Conservation (phyloP, 2,797 vertebrate species). For the Chelmon rostratus region DNA sequence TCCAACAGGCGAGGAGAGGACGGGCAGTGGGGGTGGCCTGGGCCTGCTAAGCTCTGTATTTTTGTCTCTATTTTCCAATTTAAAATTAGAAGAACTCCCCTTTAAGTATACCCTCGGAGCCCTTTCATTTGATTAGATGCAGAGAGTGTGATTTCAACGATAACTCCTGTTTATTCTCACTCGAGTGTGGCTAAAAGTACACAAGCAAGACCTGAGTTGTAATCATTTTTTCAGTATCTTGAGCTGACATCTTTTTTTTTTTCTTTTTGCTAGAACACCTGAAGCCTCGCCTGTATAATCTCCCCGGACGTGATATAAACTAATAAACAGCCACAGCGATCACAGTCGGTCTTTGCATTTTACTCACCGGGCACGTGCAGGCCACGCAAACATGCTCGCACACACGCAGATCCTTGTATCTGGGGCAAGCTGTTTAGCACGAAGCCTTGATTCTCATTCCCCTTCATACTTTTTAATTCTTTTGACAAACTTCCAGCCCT, state of each 20-base stretch:
- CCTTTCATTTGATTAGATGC: constrained; percentile 1
- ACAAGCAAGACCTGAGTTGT: background rate
- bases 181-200: background rate
- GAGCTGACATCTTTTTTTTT: background rate
- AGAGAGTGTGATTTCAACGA: background rate
- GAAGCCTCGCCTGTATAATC: background rate
- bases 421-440: constrained; percentile 67
- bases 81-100: background rate
- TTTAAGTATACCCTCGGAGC: background rate
- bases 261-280: no score
- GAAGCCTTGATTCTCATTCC: constrained; percentile 57
- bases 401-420: constrained; percentile 37
- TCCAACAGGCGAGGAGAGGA: constrained; percentile 40
- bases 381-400: constrained; percentile 10
- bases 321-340: background rate
- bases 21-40: no score
- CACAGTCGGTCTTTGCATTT: background rate
- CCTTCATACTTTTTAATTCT: constrained; percentile 69
- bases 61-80: background rate
- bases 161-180: background rate
- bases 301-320: background rate
- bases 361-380: background rate
- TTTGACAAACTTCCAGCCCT: constrained; percentile 71
- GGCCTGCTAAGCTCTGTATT: background rate
- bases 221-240: background rate